Evolutionary conservation across 1,140 invertebrate species (phyloP).

Genomic region (Drosophila malerkotliana): DNA sequence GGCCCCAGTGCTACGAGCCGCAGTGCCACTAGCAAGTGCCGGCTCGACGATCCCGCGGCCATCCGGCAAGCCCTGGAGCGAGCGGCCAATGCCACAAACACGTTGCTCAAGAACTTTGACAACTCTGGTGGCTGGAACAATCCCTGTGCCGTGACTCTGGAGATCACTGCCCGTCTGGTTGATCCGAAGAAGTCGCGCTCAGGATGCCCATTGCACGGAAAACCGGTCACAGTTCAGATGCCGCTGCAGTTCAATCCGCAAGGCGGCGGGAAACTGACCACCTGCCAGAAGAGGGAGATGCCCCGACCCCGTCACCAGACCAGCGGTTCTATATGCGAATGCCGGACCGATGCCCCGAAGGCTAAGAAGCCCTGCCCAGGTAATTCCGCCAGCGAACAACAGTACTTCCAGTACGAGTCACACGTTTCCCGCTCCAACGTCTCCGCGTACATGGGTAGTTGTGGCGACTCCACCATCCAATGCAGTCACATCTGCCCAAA

Average conservation of each 20-base stretch:
- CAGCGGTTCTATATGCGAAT: not conserved
- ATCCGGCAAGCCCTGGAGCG: conserved; percentile 41
- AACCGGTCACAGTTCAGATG: conserved; percentile 63
- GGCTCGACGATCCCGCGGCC: conserved; percentile 35
- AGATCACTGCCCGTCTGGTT: conserved; percentile 54
- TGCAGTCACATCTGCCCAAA: not conserved
- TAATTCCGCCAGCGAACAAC: conserved; percentile 18
- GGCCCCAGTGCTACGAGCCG: not conserved
- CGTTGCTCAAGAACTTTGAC: conserved; percentile 52
- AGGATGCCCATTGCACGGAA: conserved; percentile 27
- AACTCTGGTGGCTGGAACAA: not conserved
- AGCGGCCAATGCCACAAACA: conserved; percentile 32
- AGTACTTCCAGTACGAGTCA: not conserved
- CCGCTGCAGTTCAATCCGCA: conserved; percentile 61
- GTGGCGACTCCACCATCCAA: conserved; percentile 11
- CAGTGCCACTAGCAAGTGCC: conserved; percentile 10
- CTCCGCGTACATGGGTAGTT: not conserved
- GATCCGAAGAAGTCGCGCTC: conserved; percentile 1
- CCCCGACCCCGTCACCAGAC: not conserved
- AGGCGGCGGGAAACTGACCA: conserved; percentile 21
- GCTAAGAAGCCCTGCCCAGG: conserved; percentile 1
- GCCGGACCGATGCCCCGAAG: not conserved
- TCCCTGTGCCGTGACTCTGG: conserved; percentile 47
- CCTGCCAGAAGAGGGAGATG: not conserved
- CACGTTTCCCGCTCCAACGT: not conserved